phyloP scores from a whole-genome alignment of 2,888 invertebrate species.

The Melanophora roralis region DNA sequence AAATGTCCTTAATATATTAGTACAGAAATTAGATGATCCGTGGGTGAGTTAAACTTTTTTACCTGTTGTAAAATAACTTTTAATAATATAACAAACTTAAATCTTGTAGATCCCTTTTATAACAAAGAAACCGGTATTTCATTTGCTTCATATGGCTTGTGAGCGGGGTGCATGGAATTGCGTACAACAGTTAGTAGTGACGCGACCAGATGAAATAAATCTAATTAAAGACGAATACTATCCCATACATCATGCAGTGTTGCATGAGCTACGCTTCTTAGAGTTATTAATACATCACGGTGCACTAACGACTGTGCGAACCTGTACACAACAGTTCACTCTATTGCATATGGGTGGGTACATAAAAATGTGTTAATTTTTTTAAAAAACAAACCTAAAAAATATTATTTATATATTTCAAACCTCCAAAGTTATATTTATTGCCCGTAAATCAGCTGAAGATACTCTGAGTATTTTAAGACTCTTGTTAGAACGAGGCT shows the following conservation, averaged over 20 bases:
- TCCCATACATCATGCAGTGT: slow-evolving; percentile 86
- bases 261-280: slow-evolving; percentile 84
- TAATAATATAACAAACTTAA: background rate
- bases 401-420: background rate
- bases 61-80: background rate
- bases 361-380: no score
- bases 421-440: slow-evolving; percentile 81
- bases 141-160: slow-evolving; percentile 82
- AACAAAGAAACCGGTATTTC: slow-evolving; percentile 78
- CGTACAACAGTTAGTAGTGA: slow-evolving; percentile 82
- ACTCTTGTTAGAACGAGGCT: slow-evolving; percentile 84
- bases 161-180: slow-evolving; percentile 85
- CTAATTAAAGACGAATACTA: slow-evolving; percentile 86
- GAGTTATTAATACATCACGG: slow-evolving; percentile 82
- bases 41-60: slow-evolving; percentile 78
- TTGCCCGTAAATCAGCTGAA: slow-evolving; percentile 84
- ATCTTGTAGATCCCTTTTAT: slow-evolving; percentile 78
- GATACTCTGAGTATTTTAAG: slow-evolving; percentile 84
- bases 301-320: slow-evolving; percentile 84
- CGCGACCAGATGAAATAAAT: slow-evolving; percentile 84
- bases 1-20: slow-evolving; percentile 82
- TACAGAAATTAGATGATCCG: slow-evolving; percentile 83
- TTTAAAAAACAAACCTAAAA: background rate
- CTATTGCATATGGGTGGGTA: slow-evolving; percentile 80
- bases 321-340: slow-evolving; percentile 85